Percentiles rank a stretch among this genome's conserved stretches.
phyloP scores from a whole-genome alignment of 1,140 invertebrate genomes.

The Bombus pyrosoma region DNA sequence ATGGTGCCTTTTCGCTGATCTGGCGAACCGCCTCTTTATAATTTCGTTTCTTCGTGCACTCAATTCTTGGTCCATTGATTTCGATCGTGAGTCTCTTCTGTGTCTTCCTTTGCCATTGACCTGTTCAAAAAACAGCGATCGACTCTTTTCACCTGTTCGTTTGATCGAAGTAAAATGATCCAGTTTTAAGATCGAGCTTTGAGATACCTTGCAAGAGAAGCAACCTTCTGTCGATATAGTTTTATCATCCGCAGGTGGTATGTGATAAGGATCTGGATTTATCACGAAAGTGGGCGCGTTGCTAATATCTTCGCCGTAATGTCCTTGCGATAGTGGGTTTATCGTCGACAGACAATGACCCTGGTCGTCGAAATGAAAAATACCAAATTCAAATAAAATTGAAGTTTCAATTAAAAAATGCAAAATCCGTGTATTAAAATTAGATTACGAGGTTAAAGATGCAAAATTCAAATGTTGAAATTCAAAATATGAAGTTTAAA shows the following conservation, averaged over 20 bases:
- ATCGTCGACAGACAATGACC: constrained; percentile 93
- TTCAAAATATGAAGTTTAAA: too few species aligned
- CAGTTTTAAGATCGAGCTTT: not conserved
- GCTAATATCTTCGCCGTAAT: constrained; percentile 85
- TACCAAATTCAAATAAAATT: too few species aligned
- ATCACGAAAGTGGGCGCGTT: constrained; percentile 88
- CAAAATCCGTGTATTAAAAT: too few species aligned
- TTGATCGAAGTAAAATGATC: not conserved
- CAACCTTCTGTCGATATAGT: constrained; percentile 94
- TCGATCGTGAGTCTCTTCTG: constrained; percentile 64
- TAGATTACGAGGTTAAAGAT: not conserved
- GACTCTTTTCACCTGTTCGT: not conserved
- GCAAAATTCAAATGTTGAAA: not conserved
- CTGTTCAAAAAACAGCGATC: constrained; percentile 23
- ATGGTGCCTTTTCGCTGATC: constrained; percentile 75
- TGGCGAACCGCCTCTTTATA: constrained; percentile 72
- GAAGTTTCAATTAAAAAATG: not conserved
- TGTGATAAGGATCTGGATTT: constrained; percentile 81
- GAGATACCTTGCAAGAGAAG: constrained; percentile 91
- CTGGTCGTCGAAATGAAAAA: constrained; percentile 68
- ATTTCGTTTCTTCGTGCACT: constrained; percentile 40
- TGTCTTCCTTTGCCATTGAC: constrained; percentile 73
- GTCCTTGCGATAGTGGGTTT: constrained; percentile 83
- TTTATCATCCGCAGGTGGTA: constrained; percentile 84
- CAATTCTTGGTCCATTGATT: constrained; percentile 43